These are phyloP conservation scores for Callyntrura sp. DNA, from an alignment of 2,888 invertebrate species.

Conservation along the genomic window DNA sequence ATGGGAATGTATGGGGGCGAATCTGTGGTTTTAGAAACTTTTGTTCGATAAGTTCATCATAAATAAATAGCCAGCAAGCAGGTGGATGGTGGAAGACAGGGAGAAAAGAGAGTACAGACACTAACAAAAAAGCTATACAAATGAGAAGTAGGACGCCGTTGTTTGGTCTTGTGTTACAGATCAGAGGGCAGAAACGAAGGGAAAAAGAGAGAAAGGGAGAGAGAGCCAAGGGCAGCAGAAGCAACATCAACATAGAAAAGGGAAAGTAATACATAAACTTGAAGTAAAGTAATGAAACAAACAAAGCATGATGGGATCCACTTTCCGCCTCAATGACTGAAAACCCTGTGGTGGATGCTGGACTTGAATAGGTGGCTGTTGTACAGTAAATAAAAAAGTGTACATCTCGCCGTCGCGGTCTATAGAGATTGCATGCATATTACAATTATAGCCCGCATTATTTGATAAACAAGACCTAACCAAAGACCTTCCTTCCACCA, in stretches of 20 bases:
- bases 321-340: constrained; percentile 68
- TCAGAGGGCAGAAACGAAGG: not conserved
- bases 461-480: not conserved
- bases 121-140: constrained; percentile 19
- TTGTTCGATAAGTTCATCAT: constrained; percentile 67
- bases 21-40: constrained; percentile 67
- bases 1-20: constrained; percentile 53
- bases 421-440: not conserved
- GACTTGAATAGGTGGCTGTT: not conserved
- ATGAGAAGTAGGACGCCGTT: not conserved
- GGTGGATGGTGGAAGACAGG: constrained; percentile 2
- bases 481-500: not conserved
- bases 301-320: constrained; percentile 73
- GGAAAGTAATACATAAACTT: constrained; percentile 62
- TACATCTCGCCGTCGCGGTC: not conserved
- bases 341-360: constrained; percentile 52
- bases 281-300: constrained; percentile 73
- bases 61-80: not conserved
- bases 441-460: constrained; percentile 12
- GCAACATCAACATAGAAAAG: constrained; percentile 9
- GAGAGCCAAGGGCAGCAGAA: constrained; percentile 68
- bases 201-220: constrained; percentile 10
- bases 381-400: constrained; percentile 12
- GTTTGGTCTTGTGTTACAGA: not conserved
- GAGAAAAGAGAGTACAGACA: not conserved